phyloP scores from a whole-genome alignment of 2,797 vertebrate genomes.

The Bucorvus abyssinicus region DNA sequence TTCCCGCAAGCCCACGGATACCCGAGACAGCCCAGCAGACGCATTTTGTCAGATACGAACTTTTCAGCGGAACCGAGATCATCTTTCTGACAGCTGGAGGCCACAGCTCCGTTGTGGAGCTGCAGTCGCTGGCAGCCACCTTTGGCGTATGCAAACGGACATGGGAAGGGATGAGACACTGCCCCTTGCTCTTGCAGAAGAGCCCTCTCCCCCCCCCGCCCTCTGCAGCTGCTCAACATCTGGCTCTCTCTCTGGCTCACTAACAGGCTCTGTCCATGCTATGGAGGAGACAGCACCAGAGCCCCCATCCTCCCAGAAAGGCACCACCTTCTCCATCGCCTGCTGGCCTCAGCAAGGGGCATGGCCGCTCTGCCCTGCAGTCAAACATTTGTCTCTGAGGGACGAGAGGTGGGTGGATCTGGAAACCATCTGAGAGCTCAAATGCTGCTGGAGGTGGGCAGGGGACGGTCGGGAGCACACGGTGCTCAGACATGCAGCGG shows the following conservation, averaged over 20 bases:
- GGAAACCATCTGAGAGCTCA: neutral
- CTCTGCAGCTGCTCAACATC: neutral
- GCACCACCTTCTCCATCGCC: neutral
- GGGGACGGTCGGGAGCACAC: neutral
- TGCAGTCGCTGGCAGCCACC: neutral
- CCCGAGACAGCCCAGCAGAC: neutral
- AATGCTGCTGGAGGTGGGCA: neutral
- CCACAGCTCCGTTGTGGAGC: rapidly evolving
- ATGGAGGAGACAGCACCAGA: rapidly evolving
- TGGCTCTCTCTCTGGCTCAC: neutral
- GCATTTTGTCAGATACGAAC: neutral
- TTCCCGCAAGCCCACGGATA: neutral
- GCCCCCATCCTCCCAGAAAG: neutral
- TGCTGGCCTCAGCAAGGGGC: neutral
- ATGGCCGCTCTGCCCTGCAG: neutral
- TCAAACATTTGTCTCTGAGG: rapidly evolving
- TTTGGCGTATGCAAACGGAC: rapidly evolving
- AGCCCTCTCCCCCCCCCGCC: neutral
- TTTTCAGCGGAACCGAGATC: rapidly evolving
- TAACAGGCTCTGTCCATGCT: neutral
- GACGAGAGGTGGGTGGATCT: neutral
- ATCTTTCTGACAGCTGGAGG: neutral
- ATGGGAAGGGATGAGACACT: neutral
- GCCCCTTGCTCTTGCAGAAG: neutral
- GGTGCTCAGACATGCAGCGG: rapidly evolving